phyloP scores from a whole-genome alignment of 2,888 invertebrate species.

The Ecliptopera silaceata region DNA sequence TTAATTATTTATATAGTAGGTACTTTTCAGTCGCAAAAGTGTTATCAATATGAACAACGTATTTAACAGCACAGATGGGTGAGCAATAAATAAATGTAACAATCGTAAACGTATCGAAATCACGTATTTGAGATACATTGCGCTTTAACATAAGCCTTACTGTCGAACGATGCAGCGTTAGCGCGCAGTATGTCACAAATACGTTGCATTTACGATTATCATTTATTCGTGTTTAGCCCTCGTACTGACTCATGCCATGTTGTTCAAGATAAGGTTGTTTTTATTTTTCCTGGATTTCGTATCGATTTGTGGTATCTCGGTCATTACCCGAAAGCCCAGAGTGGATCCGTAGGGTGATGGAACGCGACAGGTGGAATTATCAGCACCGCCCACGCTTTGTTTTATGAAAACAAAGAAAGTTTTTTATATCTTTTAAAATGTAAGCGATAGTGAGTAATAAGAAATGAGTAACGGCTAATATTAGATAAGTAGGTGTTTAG shows the following conservation, averaged over 20 bases:
- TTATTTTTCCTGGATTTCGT: conserved; percentile 20
- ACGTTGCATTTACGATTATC: too few relatives aligned
- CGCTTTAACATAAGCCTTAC: too few relatives aligned
- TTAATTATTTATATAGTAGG: background rate
- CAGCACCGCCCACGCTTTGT: conserved; percentile 1
- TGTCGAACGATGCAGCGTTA: too few relatives aligned
- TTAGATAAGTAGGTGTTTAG: background rate
- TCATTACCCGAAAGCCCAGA: conserved; percentile 12
- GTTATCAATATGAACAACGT: background rate
- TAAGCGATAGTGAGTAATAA: background rate
- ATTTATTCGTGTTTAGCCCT: too few relatives aligned
- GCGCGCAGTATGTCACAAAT: too few relatives aligned
- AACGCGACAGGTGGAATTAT: conserved; percentile 8
- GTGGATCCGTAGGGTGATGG: conserved; percentile 13
- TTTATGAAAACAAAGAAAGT: conserved; percentile 5
- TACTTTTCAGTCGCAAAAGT: background rate
- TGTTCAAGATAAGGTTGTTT: conserved; percentile 22
- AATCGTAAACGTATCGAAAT: too few relatives aligned
- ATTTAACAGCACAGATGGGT: background rate
- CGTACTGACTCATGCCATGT: conserved; percentile 12
- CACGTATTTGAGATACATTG: too few relatives aligned
- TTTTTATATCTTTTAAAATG: background rate
- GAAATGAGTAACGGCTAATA: background rate
- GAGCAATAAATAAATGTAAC: too few relatives aligned
- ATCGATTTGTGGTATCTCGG: conserved; percentile 28